Evolutionary conservation across 2,797 vertebrate genomes (phyloP).

Genomic region (Acanthiza pusilla): DNA sequence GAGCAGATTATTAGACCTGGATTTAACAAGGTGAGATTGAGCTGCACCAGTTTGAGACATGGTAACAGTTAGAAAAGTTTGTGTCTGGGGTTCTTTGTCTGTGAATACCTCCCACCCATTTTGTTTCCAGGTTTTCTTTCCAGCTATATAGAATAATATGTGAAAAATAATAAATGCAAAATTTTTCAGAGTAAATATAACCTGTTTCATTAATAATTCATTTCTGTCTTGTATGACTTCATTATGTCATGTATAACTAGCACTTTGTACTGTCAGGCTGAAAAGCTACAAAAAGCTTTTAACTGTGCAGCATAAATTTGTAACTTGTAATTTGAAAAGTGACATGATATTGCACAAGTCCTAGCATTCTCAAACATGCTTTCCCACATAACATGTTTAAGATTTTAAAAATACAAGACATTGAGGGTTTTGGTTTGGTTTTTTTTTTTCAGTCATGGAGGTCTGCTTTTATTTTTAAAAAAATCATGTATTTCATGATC

Average conservation of each 20-base stretch:
- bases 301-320: slow-evolving; percentile 40
- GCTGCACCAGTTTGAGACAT: background rate
- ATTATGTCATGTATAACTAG: slow-evolving; percentile 62
- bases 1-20: background rate
- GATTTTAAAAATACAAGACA: background rate
- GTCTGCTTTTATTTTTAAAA: background rate
- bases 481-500: background rate
- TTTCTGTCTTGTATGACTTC: slow-evolving; percentile 50
- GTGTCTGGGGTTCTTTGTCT: background rate
- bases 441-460: background rate
- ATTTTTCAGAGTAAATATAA: slow-evolving; percentile 24
- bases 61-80: background rate
- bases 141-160: background rate
- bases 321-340: slow-evolving; percentile 45
- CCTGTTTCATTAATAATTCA: slow-evolving; percentile 44
- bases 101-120: background rate
- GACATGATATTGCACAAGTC: slow-evolving; percentile 18
- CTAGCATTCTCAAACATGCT: background rate
- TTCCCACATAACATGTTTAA: background rate
- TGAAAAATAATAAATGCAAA: slow-evolving; percentile 12
- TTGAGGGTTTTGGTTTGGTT: background rate
- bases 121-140: background rate
- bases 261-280: slow-evolving; percentile 41
- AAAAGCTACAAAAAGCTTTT: slow-evolving; percentile 50
- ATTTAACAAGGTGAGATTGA: background rate